Percentiles rank a stretch among this genome's conserved stretches.
Conservation (phyloP, 2,113 vertebrate species). For the Cygnus atratus region DNA sequence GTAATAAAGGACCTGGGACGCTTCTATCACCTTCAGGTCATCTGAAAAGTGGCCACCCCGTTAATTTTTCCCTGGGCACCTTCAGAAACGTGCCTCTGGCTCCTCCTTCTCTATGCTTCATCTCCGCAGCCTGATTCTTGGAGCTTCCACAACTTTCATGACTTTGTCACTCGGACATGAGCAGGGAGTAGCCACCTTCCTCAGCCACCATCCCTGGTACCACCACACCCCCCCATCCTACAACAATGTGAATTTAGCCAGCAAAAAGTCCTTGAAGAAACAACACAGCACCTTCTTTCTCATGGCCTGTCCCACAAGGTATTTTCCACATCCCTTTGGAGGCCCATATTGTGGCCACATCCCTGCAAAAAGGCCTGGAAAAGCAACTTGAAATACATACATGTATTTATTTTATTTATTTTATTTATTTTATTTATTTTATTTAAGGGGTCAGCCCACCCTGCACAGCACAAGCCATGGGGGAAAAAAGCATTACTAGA, state of each 20-base stretch:
- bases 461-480: neutral
- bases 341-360: rapidly evolving
- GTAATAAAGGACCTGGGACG: neutral
- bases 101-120: neutral
- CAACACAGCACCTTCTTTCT: neutral
- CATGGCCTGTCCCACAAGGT: neutral
- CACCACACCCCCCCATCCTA: neutral
- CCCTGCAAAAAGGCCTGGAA: neutral
- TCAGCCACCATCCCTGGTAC: neutral
- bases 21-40: neutral
- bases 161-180: neutral
- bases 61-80: neutral
- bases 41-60: neutral
- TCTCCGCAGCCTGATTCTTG: neutral
- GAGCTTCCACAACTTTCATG: neutral
- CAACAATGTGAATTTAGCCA: neutral
- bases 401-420: too few species aligned
- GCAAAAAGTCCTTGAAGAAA: neutral
- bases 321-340: neutral
- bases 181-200: neutral
- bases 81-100: neutral
- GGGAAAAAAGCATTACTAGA: neutral
- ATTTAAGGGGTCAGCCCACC: neutral
- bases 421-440: too few species aligned
- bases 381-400: neutral